Percentiles rank a stretch among this genome's conserved stretches.
phyloP scores from a whole-genome alignment of 1,140 invertebrate genomes.

The Pogonomyrmex californicus region DNA sequence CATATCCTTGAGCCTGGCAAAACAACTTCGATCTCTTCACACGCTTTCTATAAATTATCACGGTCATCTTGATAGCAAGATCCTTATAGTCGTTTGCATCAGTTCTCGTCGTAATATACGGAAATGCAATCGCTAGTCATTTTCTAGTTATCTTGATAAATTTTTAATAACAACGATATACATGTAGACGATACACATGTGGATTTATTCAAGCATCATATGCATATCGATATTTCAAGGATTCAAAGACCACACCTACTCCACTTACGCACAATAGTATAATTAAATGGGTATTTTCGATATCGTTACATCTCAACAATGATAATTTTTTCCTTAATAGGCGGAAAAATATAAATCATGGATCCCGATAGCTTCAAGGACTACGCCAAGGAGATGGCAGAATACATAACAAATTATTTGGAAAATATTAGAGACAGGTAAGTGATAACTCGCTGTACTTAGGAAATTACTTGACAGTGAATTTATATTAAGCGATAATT shows the following conservation, averaged over 20 bases:
- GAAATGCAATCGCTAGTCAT: constrained; percentile 9
- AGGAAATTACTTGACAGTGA: not conserved
- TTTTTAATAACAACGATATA: not conserved
- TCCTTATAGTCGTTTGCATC: not conserved
- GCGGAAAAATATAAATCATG: constrained; percentile 86
- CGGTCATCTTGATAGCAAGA: constrained; percentile 11
- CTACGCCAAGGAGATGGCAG: constrained; percentile 93
- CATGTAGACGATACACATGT: not conserved
- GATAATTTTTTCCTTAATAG: constrained; percentile 36
- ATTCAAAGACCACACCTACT: not conserved
- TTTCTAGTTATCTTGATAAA: not conserved
- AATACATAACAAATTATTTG: constrained; percentile 94
- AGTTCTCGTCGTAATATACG: not conserved
- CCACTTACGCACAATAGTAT: not conserved
- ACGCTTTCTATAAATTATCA: constrained; percentile 26
- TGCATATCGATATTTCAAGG: constrained; percentile 14
- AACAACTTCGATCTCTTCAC: not conserved
- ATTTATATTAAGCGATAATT: not conserved
- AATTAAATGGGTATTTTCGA: not conserved
- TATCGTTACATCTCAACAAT: not conserved
- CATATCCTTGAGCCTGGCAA: constrained; percentile 35
- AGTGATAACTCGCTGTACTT: constrained; percentile 41
- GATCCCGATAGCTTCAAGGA: constrained; percentile 92
- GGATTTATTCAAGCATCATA: not conserved
- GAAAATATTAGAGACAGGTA: constrained; percentile 95